phyloP scores from a whole-genome alignment of 1,140 invertebrate genomes.

The Drosophila tsacasi region DNA sequence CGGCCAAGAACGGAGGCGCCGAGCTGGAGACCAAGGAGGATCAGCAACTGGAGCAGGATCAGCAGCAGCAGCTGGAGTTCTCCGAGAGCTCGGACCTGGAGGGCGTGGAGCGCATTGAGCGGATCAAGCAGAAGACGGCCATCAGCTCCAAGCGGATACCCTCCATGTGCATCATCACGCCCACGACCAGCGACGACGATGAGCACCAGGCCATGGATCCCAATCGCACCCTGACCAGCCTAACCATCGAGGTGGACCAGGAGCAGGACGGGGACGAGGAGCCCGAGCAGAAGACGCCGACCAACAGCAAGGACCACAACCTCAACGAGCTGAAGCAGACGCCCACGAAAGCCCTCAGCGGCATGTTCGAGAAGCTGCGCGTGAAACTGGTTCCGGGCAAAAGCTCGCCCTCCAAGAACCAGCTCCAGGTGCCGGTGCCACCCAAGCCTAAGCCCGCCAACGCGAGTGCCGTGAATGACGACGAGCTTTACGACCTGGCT shows the following conservation, averaged over 20 bases:
- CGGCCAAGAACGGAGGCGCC: constrained; percentile 22
- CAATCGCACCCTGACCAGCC: constrained; percentile 71
- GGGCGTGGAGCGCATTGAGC: constrained; percentile 92
- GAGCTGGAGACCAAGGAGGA: constrained; percentile 30
- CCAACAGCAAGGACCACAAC: constrained; percentile 79
- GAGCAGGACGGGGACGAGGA: constrained; percentile 22
- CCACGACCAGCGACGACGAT: constrained; percentile 94
- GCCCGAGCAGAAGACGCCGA: constrained; percentile 63
- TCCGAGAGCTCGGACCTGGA: constrained; percentile 94
- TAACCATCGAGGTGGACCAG: constrained; percentile 62
- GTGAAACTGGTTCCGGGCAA: constrained; percentile 87
- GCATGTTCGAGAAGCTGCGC: constrained; percentile 88
- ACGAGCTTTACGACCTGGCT: constrained; percentile 87
- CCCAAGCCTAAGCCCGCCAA: constrained; percentile 49
- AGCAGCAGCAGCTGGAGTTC: constrained; percentile 86
- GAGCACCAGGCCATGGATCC: constrained; percentile 86
- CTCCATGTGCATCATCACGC: constrained; percentile 96
- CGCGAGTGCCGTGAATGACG: constrained; percentile 72
- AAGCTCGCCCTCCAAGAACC: constrained; percentile 86
- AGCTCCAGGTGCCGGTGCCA: constrained; percentile 14
- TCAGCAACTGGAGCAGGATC: constrained; percentile 34
- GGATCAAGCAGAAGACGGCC: constrained; percentile 93
- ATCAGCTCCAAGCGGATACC: constrained; percentile 95
- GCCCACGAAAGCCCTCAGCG: constrained; percentile 87
- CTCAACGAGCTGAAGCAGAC: constrained; percentile 77